These are phyloP conservation scores for Prochilodus magdalenae DNA, from an alignment of 2,113 vertebrate species.

Conservation along the genomic window DNA sequence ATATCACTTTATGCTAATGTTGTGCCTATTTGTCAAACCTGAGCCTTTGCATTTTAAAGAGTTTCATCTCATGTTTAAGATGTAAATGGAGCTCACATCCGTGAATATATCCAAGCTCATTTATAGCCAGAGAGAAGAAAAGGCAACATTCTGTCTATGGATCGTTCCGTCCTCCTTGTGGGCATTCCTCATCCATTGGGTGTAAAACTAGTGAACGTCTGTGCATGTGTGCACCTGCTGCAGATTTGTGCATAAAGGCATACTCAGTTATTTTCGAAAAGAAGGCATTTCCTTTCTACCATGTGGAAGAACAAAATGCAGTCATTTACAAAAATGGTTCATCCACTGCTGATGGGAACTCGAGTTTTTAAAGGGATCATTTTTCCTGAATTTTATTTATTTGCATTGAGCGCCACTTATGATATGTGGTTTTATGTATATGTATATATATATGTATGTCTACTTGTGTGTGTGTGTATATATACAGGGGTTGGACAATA, in stretches of 20 bases:
- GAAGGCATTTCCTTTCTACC: neutral
- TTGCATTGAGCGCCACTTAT: too few relatives aligned
- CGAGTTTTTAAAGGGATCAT: neutral
- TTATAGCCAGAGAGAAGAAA: constrained; percentile 15
- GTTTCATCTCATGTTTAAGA: constrained; percentile 29
- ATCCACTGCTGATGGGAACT: neutral
- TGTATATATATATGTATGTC: too few relatives aligned
- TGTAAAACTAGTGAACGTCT: constrained; percentile 14
- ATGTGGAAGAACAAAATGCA: constrained; percentile 11
- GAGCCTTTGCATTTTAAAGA: constrained; percentile 21
- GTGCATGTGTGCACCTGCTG: constrained; percentile 24
- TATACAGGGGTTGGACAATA: too few relatives aligned
- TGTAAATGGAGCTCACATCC: constrained; percentile 41
- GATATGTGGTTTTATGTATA: too few relatives aligned
- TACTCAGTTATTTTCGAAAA: constrained; percentile 16
- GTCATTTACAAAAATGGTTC: constrained; percentile 17
- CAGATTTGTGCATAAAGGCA: constrained; percentile 30
- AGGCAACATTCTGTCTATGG: constrained; percentile 13
- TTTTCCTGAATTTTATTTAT: too few relatives aligned
- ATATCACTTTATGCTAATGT: constrained; percentile 35
- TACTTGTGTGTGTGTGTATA: too few relatives aligned
- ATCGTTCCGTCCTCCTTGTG: neutral
- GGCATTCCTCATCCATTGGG: constrained; percentile 10
- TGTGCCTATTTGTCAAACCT: constrained; percentile 45
- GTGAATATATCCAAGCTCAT: constrained; percentile 29